Percentiles rank a stretch among this genome's conserved stretches.
These are phyloP conservation scores for Notospermus geniculatus DNA, from an alignment of 1,140 invertebrate genomes.

Conservation along the genomic window DNA sequence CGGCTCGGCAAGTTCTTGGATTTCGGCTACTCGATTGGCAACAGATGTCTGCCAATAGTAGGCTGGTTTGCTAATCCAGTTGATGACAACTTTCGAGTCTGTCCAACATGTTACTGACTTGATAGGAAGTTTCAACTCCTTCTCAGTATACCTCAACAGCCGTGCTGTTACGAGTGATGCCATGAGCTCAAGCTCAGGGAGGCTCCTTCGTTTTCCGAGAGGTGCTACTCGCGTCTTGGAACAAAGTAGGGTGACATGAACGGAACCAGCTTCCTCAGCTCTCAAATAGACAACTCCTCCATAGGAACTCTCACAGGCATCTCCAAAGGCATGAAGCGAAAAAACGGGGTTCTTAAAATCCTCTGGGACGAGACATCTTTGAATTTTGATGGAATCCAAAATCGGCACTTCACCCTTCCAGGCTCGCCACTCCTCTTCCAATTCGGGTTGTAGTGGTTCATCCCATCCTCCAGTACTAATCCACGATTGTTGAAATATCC, in stretches of 20 bases:
- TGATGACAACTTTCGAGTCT: constrained; percentile 3
- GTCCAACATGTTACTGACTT: constrained; percentile 2
- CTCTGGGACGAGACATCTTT: background rate
- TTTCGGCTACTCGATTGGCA: background rate
- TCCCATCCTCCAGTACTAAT: background rate
- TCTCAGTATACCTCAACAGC: background rate
- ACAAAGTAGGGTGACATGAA: background rate
- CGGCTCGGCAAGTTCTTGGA: background rate
- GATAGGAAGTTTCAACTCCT: background rate
- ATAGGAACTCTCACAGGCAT: constrained; percentile 1
- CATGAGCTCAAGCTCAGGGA: constrained; percentile 1
- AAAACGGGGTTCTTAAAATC: background rate
- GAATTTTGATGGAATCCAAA: background rate
- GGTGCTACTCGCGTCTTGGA: constrained; percentile 2
- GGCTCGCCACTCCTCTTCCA: background rate
- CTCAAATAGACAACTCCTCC: background rate
- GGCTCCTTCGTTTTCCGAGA: background rate
- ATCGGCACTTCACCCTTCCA: background rate
- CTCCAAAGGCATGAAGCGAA: background rate
- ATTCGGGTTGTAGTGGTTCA: background rate
- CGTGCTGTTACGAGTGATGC: constrained; percentile 2
- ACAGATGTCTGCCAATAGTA: constrained; percentile 4
- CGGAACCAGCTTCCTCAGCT: background rate
- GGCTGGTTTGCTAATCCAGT: background rate
- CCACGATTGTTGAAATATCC: background rate